phyloP scores from a whole-genome alignment of 2,113 vertebrate genomes.

The Petromus typicus region DNA sequence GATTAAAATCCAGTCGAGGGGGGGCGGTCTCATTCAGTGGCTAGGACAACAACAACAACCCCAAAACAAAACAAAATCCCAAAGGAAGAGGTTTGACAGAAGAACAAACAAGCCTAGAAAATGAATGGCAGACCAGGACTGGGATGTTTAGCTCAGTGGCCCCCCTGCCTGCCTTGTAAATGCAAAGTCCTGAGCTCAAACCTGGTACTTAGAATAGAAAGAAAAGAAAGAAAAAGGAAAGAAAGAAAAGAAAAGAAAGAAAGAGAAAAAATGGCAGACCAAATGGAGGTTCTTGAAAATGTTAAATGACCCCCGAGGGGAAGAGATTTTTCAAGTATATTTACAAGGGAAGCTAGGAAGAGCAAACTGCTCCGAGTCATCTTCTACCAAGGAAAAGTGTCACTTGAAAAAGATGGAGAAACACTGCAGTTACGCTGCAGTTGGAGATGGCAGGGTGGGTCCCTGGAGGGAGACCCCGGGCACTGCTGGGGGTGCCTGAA shows the following conservation, averaged over 20 bases:
- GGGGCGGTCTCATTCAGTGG: neutral
- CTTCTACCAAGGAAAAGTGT: neutral
- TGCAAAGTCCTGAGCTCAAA: no score
- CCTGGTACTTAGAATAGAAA: no score
- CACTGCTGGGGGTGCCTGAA: fast-evolving
- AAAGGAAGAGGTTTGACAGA: neutral
- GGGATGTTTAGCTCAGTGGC: no score
- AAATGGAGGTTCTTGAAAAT: neutral
- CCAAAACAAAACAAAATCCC: neutral
- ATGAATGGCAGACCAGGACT: neutral
- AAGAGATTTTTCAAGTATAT: neutral
- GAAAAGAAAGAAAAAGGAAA: no score
- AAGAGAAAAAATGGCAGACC: neutral
- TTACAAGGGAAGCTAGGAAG: neutral
- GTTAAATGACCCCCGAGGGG: neutral
- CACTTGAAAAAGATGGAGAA: neutral
- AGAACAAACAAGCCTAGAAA: neutral
- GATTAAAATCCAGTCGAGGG: neutral
- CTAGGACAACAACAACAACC: neutral
- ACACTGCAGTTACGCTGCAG: neutral
- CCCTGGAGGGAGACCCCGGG: neutral
- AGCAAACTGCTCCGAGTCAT: neutral
- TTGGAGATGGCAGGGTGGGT: neutral
- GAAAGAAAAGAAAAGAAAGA: no score
- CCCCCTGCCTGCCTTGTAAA: no score